Evolutionary conservation across 2,797 vertebrate species (phyloP).

Genomic region (Ispidina lecontei): DNA sequence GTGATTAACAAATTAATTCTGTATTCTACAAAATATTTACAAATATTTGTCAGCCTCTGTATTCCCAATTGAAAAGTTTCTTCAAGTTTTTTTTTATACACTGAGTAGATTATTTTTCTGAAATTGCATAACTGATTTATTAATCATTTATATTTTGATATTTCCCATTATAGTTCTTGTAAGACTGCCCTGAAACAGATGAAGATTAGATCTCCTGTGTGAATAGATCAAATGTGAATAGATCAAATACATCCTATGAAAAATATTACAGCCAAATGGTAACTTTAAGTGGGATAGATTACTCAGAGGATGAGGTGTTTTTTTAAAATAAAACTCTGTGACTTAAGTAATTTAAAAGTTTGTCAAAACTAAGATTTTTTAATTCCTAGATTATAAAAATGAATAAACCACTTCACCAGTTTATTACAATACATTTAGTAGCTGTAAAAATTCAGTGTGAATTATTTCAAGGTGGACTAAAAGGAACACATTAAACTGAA

Average conservation of each 20-base stretch:
- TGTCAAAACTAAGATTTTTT: not conserved
- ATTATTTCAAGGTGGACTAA: not conserved
- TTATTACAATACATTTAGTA: not conserved
- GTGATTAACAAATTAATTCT: not conserved
- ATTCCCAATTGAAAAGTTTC: not conserved
- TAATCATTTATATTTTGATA: conserved; percentile 8
- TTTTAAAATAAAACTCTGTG: not conserved
- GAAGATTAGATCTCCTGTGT: not conserved
- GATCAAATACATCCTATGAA: not conserved
- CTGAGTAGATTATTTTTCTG: not conserved
- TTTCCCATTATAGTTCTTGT: not conserved
- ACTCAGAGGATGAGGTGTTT: not conserved
- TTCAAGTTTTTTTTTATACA: not conserved
- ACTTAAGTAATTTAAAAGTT: not conserved
- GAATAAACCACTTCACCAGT: not conserved
- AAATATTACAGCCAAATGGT: not conserved
- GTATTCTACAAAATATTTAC: conserved; percentile 1
- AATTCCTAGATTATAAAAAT: not conserved
- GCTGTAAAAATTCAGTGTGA: not conserved
- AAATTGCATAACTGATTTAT: not conserved
- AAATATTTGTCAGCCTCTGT: not conserved
- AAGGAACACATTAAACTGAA: not conserved
- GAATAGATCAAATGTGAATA: conserved; percentile 14
- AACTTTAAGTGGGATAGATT: not conserved
- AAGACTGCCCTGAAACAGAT: not conserved